phyloP scores from a whole-genome alignment of 2,888 invertebrate genomes.

The Caenorhabditis zanzibari region DNA sequence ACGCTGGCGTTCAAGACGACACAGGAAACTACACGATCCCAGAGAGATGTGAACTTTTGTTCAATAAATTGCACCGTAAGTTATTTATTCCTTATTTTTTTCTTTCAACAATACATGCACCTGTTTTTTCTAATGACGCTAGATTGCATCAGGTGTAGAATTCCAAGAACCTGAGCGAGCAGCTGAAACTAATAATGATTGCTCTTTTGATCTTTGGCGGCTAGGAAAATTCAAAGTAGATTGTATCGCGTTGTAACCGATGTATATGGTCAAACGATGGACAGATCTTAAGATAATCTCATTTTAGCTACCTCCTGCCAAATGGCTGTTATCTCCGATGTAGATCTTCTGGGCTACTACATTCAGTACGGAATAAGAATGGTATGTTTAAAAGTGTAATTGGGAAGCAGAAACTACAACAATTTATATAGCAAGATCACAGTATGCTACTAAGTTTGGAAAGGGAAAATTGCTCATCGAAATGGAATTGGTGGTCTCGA shows the following conservation, averaged over 20 bases:
- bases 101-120: background rate
- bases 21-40: slow-evolving; percentile 23
- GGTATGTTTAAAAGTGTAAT: slow-evolving; percentile 1
- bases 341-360: slow-evolving; percentile 51
- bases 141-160: background rate
- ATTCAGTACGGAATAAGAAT: slow-evolving; percentile 53
- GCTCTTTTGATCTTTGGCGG: background rate
- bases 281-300: background rate
- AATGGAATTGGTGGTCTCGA: slow-evolving; percentile 60
- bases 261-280: background rate
- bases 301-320: slow-evolving; percentile 49
- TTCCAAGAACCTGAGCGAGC: no score
- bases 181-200: background rate
- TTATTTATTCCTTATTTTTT: background rate
- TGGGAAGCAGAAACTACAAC: background rate
- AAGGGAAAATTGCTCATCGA: slow-evolving; percentile 38
- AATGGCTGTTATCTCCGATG: slow-evolving; percentile 47
- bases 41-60: slow-evolving; percentile 49
- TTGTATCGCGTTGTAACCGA: background rate
- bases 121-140: background rate
- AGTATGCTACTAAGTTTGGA: slow-evolving; percentile 53
- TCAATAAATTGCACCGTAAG: slow-evolving; percentile 53
- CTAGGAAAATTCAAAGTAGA: background rate
- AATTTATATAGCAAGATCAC: slow-evolving; percentile 27
- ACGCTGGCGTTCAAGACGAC: slow-evolving; percentile 28